phyloP scores from a whole-genome alignment of 2,888 invertebrate species.

The Caenorhabditis macrosperma region DNA sequence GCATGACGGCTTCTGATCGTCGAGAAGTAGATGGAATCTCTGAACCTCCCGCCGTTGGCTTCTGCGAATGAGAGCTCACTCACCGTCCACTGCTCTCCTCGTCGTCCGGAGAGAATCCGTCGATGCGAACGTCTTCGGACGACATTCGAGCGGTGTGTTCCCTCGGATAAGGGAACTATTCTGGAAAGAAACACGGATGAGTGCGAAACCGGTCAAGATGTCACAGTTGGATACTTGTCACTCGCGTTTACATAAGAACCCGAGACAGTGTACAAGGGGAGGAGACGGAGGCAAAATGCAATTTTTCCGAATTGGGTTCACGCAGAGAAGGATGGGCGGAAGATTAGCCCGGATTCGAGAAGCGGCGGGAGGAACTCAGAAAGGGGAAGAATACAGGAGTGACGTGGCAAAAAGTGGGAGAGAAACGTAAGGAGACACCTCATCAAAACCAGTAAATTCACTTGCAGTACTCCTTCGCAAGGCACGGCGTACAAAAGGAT shows the following conservation, averaged over 20 bases:
- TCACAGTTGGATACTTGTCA: constrained; percentile 56
- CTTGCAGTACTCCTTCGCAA: constrained; percentile 20
- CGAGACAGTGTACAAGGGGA: constrained; percentile 5
- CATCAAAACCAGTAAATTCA: constrained; percentile 46
- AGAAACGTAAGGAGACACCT: constrained; percentile 8
- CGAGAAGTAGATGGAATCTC: constrained; percentile 57
- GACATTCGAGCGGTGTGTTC: constrained; percentile 33
- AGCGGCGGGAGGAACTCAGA: neutral
- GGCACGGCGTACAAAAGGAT: constrained; percentile 39
- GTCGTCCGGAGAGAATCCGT: constrained; percentile 31
- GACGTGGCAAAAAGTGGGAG: neutral
- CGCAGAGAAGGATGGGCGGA: constrained; percentile 31
- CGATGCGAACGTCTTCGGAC: constrained; percentile 44
- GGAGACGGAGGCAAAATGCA: constrained; percentile 18
- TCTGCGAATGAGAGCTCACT: neutral
- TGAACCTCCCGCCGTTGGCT: neutral
- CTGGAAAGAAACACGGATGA: constrained; percentile 39
- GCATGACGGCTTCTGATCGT: constrained; percentile 54
- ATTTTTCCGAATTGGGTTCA: constrained; percentile 43
- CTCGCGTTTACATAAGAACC: constrained; percentile 27
- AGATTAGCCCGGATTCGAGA: constrained; percentile 42
- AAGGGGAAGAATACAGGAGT: constrained; percentile 18
- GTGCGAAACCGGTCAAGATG: constrained; percentile 45
- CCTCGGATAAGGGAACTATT: constrained; percentile 14
- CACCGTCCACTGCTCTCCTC: constrained; percentile 42